Conservation (phyloP, 2,113 vertebrate species). For the Oryzias woworae region DNA sequence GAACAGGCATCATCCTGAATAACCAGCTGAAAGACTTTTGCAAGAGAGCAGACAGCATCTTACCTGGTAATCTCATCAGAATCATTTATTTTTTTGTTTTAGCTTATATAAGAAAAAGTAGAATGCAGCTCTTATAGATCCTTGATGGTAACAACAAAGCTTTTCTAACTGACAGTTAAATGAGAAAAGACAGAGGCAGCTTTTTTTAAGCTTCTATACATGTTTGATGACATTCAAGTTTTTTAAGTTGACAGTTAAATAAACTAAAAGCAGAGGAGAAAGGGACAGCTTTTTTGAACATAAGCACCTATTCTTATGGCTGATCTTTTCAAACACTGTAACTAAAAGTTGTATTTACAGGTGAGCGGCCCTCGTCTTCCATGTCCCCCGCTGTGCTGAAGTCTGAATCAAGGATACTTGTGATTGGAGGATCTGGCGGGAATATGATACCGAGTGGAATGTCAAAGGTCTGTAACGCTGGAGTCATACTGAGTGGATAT, state of each 20-base stretch:
- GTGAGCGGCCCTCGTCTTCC: slow-evolving; percentile 86
- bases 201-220: too few relatives aligned
- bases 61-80: slow-evolving; percentile 72
- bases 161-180: too few relatives aligned
- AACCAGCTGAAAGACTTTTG: slow-evolving; percentile 88
- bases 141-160: too few relatives aligned
- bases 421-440: slow-evolving; percentile 83
- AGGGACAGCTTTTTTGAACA: too few relatives aligned
- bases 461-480: too few relatives aligned
- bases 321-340: too few relatives aligned
- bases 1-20: slow-evolving; percentile 89
- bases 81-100: neutral
- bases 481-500: too few relatives aligned
- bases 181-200: too few relatives aligned
- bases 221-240: too few relatives aligned
- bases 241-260: too few relatives aligned
- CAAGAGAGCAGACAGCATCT: slow-evolving; percentile 31
- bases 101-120: neutral
- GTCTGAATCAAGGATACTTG: slow-evolving; percentile 75
- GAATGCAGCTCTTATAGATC: neutral
- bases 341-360: slow-evolving; percentile 57
- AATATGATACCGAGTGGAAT: slow-evolving; percentile 79
- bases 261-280: too few relatives aligned
- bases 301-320: too few relatives aligned
- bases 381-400: slow-evolving; percentile 83